These are phyloP conservation scores for Epistrophella euchroma DNA, from an alignment of 2,888 invertebrate genomes.

Conservation along the genomic window DNA sequence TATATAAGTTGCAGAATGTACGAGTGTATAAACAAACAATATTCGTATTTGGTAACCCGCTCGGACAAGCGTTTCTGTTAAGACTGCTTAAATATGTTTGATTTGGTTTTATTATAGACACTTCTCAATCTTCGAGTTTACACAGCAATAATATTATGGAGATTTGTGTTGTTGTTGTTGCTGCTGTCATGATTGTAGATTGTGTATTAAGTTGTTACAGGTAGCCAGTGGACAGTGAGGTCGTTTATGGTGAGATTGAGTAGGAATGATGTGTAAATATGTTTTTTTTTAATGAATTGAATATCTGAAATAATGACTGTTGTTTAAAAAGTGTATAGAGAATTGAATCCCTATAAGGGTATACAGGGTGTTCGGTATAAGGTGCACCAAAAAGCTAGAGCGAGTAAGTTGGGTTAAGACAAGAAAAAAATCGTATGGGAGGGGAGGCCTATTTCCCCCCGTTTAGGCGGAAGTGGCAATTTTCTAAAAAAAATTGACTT, in stretches of 20 bases:
- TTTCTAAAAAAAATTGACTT: no score
- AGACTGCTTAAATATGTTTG: constrained; percentile 66
- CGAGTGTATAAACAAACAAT: constrained; percentile 11
- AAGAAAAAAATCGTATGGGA: no score
- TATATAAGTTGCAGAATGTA: not conserved
- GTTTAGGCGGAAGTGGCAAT: no score
- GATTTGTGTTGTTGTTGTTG: constrained; percentile 28
- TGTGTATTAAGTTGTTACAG: constrained; percentile 23
- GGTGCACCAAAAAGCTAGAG: no score
- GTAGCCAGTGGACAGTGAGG: constrained; percentile 48
- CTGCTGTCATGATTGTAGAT: constrained; percentile 7
- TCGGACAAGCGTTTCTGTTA: constrained; percentile 56
- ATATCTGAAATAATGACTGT: not conserved
- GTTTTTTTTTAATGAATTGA: not conserved
- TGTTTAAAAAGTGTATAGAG: no score
- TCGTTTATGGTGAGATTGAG: not conserved
- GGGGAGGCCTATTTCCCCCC: no score
- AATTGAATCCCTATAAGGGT: no score
- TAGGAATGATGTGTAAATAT: not conserved
- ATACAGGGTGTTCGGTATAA: no score
- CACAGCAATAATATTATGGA: constrained; percentile 15
- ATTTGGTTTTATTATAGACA: constrained; percentile 69
- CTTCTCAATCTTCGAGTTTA: constrained; percentile 60
- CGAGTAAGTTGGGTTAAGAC: no score
- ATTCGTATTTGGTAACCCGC: constrained; percentile 56